A percentile compares a stretch with the other conserved stretches of the same genome.
phyloP scores from a whole-genome alignment of 2,113 vertebrate genomes.

The Uropsilus gracilis region DNA sequence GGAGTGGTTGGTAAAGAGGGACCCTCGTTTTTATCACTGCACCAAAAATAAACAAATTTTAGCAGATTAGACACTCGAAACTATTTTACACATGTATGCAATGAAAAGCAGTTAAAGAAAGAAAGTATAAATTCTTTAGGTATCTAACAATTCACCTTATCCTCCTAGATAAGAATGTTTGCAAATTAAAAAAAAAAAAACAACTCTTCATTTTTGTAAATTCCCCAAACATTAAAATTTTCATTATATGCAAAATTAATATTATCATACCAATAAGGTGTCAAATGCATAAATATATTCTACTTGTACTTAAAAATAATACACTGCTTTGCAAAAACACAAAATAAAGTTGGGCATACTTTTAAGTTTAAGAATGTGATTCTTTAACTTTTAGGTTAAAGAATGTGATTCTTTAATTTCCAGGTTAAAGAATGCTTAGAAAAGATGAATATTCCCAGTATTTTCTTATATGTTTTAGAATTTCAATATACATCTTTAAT shows the following conservation, averaged over 20 bases:
- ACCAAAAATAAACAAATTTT: slow-evolving; percentile 34
- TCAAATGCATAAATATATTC: slow-evolving; percentile 49
- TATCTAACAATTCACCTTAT: background rate
- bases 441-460: background rate
- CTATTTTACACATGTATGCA: background rate
- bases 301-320: slow-evolving; percentile 28
- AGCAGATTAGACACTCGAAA: slow-evolving; percentile 49
- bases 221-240: slow-evolving; percentile 15
- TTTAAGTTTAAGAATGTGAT: slow-evolving; percentile 42
- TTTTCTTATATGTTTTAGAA: slow-evolving; percentile 6
- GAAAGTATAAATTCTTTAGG: background rate
- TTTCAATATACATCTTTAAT: slow-evolving; percentile 20
- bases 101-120: background rate
- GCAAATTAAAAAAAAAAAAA: slow-evolving; percentile 7
- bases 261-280: background rate
- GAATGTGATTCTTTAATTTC: slow-evolving; percentile 34
- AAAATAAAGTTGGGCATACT: background rate
- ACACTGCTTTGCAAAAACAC: background rate
- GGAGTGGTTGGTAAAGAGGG: no score
- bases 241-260: background rate
- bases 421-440: slow-evolving; percentile 9
- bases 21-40: no score
- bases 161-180: background rate
- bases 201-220: background rate
- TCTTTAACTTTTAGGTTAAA: slow-evolving; percentile 35